Conservation (phyloP, 2,797 vertebrate genomes). For the Sciurus vulgaris region DNA sequence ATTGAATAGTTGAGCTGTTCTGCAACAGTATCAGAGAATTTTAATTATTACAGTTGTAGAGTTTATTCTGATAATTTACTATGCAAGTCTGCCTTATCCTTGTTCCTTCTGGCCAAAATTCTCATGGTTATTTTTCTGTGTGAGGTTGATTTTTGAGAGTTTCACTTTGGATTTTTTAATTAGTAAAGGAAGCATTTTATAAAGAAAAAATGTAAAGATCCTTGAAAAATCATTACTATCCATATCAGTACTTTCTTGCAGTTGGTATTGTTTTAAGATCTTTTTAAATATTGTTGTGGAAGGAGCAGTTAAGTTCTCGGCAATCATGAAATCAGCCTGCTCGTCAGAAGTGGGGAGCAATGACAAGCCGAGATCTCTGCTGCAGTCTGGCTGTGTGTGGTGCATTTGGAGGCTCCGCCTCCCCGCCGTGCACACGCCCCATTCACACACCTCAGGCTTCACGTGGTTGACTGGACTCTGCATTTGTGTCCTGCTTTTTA, state of each 20-base stretch:
- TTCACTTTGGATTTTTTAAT: constrained; percentile 20
- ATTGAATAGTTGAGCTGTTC: not conserved
- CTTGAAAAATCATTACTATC: not conserved
- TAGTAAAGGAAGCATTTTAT: not conserved
- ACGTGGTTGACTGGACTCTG: not conserved
- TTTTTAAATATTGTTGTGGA: not conserved
- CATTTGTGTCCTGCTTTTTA: not conserved
- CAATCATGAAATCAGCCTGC: not conserved
- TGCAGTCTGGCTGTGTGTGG: not conserved
- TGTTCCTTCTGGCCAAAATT: not conserved
- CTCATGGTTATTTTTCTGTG: not conserved
- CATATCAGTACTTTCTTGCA: not conserved
- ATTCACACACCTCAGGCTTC: not conserved
- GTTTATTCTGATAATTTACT: not conserved
- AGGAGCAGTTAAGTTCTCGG: not conserved
- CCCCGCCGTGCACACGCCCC: not conserved
- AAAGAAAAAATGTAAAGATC: not conserved
- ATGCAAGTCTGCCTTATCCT: not conserved
- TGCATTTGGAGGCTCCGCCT: not conserved
- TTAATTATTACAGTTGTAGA: not conserved
- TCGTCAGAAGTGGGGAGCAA: not conserved
- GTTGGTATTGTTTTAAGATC: not conserved
- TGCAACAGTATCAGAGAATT: not conserved
- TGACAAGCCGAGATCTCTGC: not conserved
- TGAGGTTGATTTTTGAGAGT: not conserved